phyloP scores from a whole-genome alignment of 2,113 vertebrate genomes.

The Bubo bubo region DNA sequence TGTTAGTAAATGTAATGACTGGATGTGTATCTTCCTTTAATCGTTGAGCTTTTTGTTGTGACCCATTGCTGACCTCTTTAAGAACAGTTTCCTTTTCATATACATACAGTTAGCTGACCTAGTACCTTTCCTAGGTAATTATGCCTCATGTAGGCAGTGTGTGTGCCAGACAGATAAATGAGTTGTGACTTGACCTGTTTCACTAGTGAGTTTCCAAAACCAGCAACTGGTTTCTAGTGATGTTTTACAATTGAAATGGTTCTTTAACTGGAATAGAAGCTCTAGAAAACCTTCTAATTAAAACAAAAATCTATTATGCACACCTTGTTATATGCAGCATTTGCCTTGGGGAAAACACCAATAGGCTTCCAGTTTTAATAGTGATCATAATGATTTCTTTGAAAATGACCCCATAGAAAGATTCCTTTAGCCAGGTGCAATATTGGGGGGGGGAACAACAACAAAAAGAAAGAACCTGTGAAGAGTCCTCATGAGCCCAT shows the following conservation, averaged over 20 bases:
- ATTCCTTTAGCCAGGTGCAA: conserved; percentile 29
- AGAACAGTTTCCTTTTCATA: conserved; percentile 4
- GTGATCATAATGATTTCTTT: conserved; percentile 42
- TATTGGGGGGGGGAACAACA: background rate
- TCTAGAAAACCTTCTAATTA: conserved; percentile 35
- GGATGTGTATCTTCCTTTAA: conserved; percentile 21
- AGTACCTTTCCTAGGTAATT: conserved; percentile 12
- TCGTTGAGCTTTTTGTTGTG: conserved; percentile 22
- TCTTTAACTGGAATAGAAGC: background rate
- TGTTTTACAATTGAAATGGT: background rate
- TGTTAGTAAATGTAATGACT: background rate
- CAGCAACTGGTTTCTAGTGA: background rate
- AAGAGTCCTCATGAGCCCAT: background rate
- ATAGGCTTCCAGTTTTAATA: background rate
- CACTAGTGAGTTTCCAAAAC: background rate
- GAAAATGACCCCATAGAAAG: conserved; percentile 30
- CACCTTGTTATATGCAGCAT: conserved; percentile 3
- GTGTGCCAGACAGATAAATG: background rate
- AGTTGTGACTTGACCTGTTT: background rate
- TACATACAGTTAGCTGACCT: background rate
- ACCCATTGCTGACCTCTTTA: conserved; percentile 25
- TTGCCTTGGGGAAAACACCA: background rate
- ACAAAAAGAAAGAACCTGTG: background rate
- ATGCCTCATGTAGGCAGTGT: background rate
- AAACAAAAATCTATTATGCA: conserved; percentile 25